Conservation (phyloP, 1,140 invertebrate species). For the Bradynema listronoti region DNA sequence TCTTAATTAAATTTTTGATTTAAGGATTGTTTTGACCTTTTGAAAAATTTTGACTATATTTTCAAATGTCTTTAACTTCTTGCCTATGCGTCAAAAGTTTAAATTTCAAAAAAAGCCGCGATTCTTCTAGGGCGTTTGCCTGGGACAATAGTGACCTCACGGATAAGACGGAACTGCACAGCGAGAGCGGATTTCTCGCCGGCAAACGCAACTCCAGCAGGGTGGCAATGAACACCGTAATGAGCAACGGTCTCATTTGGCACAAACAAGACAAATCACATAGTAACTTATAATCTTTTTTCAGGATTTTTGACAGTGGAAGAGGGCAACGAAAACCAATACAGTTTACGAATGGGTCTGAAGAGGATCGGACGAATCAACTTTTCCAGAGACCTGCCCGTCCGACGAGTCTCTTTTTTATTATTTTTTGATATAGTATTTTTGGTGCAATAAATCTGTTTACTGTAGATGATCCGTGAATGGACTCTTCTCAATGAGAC, state of each 20-base stretch:
- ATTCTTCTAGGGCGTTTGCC: slow-evolving; percentile 49
- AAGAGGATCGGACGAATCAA: slow-evolving; percentile 52
- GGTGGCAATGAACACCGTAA: slow-evolving; percentile 55
- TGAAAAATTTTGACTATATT: too few relatives aligned
- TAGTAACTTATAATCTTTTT: slow-evolving; percentile 6
- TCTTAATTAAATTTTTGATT: too few relatives aligned
- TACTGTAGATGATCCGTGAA: slow-evolving; percentile 4
- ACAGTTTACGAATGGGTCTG: slow-evolving; percentile 46
- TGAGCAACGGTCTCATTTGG: slow-evolving; percentile 50
- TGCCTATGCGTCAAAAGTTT: slow-evolving; percentile 2
- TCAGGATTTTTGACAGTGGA: slow-evolving; percentile 55
- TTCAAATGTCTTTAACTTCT: too few relatives aligned
- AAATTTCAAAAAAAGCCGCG: slow-evolving; percentile 4
- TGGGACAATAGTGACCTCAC: slow-evolving; percentile 57
- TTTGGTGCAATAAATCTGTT: background rate
- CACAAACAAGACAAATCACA: background rate
- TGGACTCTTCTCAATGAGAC: slow-evolving; percentile 31
- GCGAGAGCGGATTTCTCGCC: slow-evolving; percentile 50
- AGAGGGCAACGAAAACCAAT: slow-evolving; percentile 40
- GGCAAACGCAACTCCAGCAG: slow-evolving; percentile 32
- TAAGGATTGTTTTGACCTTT: too few relatives aligned
- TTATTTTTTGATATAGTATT: background rate
- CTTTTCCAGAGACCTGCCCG: slow-evolving; percentile 57
- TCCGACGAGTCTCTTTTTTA: slow-evolving; percentile 38
- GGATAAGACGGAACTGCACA: slow-evolving; percentile 51